A percentile compares a stretch with the other conserved stretches of the same genome.
Evolutionary conservation across 2,113 vertebrate species (phyloP).

Genomic region (Motacilla tschutschensis): DNA sequence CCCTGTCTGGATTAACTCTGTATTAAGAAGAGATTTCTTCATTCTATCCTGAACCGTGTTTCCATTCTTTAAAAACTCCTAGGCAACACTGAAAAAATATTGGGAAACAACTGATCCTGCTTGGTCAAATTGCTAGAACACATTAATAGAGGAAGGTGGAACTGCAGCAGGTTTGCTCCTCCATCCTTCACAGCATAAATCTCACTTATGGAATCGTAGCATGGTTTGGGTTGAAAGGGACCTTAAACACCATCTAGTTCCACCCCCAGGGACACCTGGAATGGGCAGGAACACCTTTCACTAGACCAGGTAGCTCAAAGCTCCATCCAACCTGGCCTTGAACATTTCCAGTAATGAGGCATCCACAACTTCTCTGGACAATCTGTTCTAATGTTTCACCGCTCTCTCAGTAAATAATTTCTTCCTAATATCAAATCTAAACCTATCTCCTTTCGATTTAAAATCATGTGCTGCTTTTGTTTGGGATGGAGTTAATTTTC

Average conservation of each 20-base stretch:
- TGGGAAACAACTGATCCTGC: background rate
- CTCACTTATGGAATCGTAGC: background rate
- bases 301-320: background rate
- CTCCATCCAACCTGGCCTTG: background rate
- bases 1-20: background rate
- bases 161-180: background rate
- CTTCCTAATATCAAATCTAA: background rate
- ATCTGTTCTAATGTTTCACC: background rate
- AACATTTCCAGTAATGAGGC: background rate
- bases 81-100: background rate
- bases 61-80: background rate
- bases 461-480: background rate
- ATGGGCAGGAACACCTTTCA: background rate
- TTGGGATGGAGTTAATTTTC: background rate
- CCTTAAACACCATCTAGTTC: background rate
- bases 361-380: background rate
- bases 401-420: background rate
- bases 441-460: background rate
- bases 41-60: background rate
- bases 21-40: background rate
- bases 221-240: background rate
- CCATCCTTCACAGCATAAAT: background rate
- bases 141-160: background rate
- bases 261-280: background rate
- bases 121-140: background rate